Base-by-base conservation (phyloP, 2,797 vertebrate species). In the Mormyrus hasselquistii region DNA sequence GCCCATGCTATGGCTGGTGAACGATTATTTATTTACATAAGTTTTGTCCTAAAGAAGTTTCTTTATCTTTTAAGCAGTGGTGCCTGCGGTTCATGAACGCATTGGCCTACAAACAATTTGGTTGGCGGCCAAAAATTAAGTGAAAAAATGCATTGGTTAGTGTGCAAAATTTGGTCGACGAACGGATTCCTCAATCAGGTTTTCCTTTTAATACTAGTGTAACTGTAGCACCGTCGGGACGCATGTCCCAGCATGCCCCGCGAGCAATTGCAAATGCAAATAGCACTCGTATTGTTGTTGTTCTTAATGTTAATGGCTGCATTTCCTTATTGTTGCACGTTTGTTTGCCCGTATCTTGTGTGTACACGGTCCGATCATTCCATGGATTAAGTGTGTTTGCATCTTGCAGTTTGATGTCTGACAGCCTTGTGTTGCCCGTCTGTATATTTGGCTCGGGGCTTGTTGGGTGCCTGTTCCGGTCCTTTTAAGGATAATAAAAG, bases 21-120 rank as follows among this genome's bases (percentile, higher is more conserved):
- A 55, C 89, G 89, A 88, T 88, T 92, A 90, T 91, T 34, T 34
- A 34, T 34, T 34, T 34, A 34, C 29, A 34, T 34, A 90, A 92
- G 90, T 90, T 86, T 91, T 91, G 90, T 90, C 88, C 82, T 88
- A 47, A 92, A 92, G 87, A 82, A 19, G 3, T 85, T 90, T 88
- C 2, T 88, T 90, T 90, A 41, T 83, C 49, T 83, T 83, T 19
- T 52, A 52, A 14, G 12, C 50, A 52, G 50, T 52, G 50, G 12
- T 52, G 2, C 50, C 50, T n/a, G 53, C 4, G 16, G 53, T 57
- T 57, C 47, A 49, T 0, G 6, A 49, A 9, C 47, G 3, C 47
- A 57, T 57, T n/a, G 16, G 53, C 53, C 53, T 57, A 57, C 53
- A 14, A 53, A 55, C 53, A 55, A 55, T 19, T 55, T 55, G 14